phyloP scores from a whole-genome alignment of 1,140 invertebrate genomes.

The Bradynema listronoti region DNA sequence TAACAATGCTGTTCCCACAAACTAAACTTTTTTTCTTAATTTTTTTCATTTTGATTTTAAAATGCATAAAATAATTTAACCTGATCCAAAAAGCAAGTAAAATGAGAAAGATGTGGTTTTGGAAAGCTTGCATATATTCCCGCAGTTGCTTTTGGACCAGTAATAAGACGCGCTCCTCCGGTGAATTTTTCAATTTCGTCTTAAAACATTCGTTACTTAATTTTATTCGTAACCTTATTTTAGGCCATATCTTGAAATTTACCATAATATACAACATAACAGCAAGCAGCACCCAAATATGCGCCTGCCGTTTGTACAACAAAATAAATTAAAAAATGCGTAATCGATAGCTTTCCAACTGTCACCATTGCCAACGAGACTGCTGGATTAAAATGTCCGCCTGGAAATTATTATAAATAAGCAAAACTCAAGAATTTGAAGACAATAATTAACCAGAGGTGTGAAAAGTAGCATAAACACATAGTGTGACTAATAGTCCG shows the following conservation, averaged over 20 bases:
- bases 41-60: too few relatives aligned
- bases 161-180: slow-evolving; percentile 56
- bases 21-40: slow-evolving; percentile 54
- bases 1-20: slow-evolving; percentile 64
- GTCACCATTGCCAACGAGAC: slow-evolving; percentile 58
- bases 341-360: slow-evolving; percentile 55
- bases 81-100: slow-evolving; percentile 61
- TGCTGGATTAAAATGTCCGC: slow-evolving; percentile 61
- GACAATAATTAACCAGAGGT: slow-evolving; percentile 30
- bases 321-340: slow-evolving; percentile 57
- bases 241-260: slow-evolving; percentile 25
- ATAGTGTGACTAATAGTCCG: slow-evolving; percentile 34
- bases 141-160: slow-evolving; percentile 60
- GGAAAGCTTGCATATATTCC: slow-evolving; percentile 66
- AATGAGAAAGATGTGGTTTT: slow-evolving; percentile 58
- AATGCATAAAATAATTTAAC: slow-evolving; percentile 3
- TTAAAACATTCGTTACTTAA: slow-evolving; percentile 29
- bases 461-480: slow-evolving; percentile 40
- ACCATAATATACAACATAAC: slow-evolving; percentile 59
- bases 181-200: slow-evolving; percentile 55
- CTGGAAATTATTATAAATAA: slow-evolving; percentile 43
- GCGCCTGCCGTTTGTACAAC: slow-evolving; percentile 60
- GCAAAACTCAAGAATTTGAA: background rate
- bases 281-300: slow-evolving; percentile 58
- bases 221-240: slow-evolving; percentile 57